Percentiles rank a stretch among this genome's conserved stretches.
These are phyloP conservation scores for Euplexia lucipara DNA, from an alignment of 2,888 invertebrate genomes.

Conservation along the genomic window DNA sequence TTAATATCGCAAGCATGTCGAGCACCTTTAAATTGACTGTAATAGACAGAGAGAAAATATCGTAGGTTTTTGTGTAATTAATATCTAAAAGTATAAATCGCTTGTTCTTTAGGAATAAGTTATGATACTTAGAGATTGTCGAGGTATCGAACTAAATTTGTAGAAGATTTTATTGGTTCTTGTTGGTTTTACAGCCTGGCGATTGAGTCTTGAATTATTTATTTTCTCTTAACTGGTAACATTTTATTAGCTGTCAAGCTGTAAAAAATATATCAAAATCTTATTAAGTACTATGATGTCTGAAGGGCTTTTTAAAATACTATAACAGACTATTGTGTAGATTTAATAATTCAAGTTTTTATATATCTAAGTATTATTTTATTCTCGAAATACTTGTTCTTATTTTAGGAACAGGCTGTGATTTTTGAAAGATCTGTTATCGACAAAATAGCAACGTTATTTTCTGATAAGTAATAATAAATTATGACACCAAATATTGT, in stretches of 20 bases:
- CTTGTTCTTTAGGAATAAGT: constrained; percentile 8
- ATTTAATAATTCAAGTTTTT: background rate
- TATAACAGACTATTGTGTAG: background rate
- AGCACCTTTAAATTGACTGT: constrained; percentile 5
- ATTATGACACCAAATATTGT: constrained; percentile 59
- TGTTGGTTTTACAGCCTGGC: constrained; percentile 4
- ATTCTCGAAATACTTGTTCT: constrained; percentile 1
- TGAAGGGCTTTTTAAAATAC: background rate
- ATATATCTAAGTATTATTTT: constrained; percentile 16
- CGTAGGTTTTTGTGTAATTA: background rate
- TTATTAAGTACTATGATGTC: too few species aligned
- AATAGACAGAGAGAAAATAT: constrained; percentile 17
- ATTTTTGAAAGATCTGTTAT: constrained; percentile 66
- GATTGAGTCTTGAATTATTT: background rate
- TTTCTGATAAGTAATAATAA: constrained; percentile 33
- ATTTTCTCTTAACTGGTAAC: constrained; percentile 10
- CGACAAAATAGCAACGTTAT: constrained; percentile 11
- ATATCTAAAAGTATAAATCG: background rate
- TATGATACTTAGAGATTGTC: constrained; percentile 7
- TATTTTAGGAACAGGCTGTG: constrained; percentile 61
- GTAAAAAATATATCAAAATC: too few species aligned
- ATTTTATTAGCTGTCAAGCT: constrained; percentile 11
- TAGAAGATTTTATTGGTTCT: constrained; percentile 22
- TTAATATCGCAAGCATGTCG: background rate
- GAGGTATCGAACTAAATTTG: constrained; percentile 4